These are phyloP conservation scores for Apodemus speciosus DNA, from an alignment of 2,113 vertebrate species.

Conservation along the genomic window DNA sequence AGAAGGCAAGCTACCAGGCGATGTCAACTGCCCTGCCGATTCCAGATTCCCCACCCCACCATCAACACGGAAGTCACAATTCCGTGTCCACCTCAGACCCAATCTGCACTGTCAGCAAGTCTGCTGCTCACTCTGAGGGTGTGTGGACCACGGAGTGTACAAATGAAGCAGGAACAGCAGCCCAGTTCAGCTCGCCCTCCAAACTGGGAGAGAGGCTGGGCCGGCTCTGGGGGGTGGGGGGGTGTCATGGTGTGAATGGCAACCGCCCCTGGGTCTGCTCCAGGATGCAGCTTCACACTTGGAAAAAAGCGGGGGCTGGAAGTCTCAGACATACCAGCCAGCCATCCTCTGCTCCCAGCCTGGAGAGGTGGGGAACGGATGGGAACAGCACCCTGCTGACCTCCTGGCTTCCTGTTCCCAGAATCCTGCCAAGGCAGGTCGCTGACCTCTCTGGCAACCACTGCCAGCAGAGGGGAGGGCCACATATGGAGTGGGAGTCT, in stretches of 20 bases:
- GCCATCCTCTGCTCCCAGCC: background rate
- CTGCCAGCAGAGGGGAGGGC: constrained; percentile 60
- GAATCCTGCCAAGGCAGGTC: constrained; percentile 69
- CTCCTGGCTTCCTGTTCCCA: constrained; percentile 71
- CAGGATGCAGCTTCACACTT: background rate
- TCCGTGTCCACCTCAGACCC: fast-evolving
- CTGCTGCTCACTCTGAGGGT: background rate
- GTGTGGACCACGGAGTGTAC: background rate
- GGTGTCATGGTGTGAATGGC: background rate
- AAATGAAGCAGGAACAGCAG: background rate
- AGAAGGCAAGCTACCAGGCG: background rate
- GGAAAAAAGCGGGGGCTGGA: background rate
- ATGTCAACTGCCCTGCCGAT: background rate
- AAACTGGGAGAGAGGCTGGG: fast-evolving
- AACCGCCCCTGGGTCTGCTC: background rate
- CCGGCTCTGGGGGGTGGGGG: background rate
- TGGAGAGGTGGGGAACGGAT: background rate
- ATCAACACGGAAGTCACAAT: background rate
- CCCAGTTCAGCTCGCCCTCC: too few relatives aligned
- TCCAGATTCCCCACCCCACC: too few relatives aligned
- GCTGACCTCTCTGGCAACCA: constrained; percentile 52
- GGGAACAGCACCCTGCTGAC: background rate
- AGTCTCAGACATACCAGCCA: background rate
- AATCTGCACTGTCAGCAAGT: background rate
- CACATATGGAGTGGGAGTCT: constrained; percentile 25